Conservation (phyloP, 37 sponge, comb jelly and placozoan species). For the Lycopodina hypogea region DNA sequence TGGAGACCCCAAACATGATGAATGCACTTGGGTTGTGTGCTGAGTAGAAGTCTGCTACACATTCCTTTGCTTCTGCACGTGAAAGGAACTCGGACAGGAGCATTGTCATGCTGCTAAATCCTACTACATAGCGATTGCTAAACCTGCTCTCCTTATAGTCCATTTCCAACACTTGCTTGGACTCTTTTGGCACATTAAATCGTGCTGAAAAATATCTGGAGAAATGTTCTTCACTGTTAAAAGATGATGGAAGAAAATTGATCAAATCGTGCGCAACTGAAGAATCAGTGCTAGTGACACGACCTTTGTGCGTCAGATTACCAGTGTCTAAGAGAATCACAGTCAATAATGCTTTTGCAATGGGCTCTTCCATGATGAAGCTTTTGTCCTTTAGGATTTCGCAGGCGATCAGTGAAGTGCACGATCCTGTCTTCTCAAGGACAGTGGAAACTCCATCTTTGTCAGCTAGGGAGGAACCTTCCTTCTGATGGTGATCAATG, state of each 20-base stretch:
- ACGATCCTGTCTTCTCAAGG: constrained; percentile 67
- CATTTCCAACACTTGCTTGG: constrained; percentile 46
- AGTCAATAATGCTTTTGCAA: constrained; percentile 55
- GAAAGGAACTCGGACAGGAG: constrained; percentile 27
- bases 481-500: constrained; percentile 73
- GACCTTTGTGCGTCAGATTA: constrained; percentile 25
- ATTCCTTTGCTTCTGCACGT: neutral
- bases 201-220: constrained; percentile 22
- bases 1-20: constrained; percentile 28
- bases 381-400: constrained; percentile 15
- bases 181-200: constrained; percentile 26
- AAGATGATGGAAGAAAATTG: neutral
- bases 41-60: constrained; percentile 5
- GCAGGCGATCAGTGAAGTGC: constrained; percentile 58
- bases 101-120: constrained; percentile 46
- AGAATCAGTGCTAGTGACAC: constrained; percentile 55
- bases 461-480: neutral
- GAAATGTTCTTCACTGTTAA: constrained; percentile 42
- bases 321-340: constrained; percentile 76
- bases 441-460: neutral
- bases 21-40: constrained; percentile 3
- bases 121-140: constrained; percentile 10
- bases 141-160: constrained; percentile 52
- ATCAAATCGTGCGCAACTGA: constrained; percentile 26
- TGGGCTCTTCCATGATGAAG: neutral